Conservation (phyloP, 2,113 vertebrate species). For the Delphinapterus leucas region DNA sequence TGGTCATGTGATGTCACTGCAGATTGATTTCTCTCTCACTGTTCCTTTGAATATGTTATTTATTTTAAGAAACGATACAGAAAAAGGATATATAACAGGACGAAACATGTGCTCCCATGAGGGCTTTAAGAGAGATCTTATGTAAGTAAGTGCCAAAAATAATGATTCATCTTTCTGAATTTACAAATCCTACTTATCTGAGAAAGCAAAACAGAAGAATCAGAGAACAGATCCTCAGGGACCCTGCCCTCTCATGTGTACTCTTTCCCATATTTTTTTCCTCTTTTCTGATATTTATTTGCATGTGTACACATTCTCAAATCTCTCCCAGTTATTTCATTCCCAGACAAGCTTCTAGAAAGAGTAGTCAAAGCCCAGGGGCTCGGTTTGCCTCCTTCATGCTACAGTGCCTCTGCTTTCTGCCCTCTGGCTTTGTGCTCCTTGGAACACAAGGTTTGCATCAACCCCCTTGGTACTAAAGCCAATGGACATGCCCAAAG, state of each 20-base stretch:
- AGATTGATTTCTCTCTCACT: neutral
- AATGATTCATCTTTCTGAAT: constrained; percentile 17
- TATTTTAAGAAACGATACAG: constrained; percentile 13
- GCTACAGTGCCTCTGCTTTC: neutral
- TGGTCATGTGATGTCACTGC: neutral
- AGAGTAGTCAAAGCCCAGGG: accelerated
- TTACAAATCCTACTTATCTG: neutral
- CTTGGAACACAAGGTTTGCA: neutral
- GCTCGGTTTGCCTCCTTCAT: neutral
- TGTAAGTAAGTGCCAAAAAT: constrained; percentile 15
- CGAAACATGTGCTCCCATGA: neutral
- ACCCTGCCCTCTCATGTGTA: neutral
- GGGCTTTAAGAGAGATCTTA: constrained; percentile 16
- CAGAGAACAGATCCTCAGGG: neutral
- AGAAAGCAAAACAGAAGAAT: constrained; percentile 17
- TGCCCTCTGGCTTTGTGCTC: neutral
- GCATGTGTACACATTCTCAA: neutral
- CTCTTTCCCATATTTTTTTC: neutral
- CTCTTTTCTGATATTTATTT: neutral
- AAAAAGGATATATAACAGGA: neutral
- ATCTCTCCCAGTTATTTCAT: neutral
- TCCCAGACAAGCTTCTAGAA: neutral
- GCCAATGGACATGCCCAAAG: neutral
- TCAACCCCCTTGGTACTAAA: neutral
- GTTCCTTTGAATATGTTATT: constrained; percentile 28